Percentiles rank a stretch among this genome's conserved stretches.
phyloP scores from a whole-genome alignment of 2,113 vertebrate genomes.

The Echinops telfairi region DNA sequence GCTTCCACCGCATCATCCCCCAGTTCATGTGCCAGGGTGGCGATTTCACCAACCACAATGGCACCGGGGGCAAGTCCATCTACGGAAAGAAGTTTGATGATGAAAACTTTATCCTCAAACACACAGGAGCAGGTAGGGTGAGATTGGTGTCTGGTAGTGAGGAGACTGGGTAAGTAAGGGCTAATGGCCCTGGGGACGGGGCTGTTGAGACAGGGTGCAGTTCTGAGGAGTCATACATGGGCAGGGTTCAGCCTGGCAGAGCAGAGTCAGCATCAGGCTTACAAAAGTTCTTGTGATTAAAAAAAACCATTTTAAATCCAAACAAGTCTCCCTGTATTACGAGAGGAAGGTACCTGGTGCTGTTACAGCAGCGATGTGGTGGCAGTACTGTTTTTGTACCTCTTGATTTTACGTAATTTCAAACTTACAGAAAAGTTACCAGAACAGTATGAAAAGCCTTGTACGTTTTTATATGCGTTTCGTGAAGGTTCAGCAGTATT shows the following conservation, averaged over 20 bases:
- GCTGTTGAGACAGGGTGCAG: not conserved
- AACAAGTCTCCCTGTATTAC: not conserved
- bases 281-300: not conserved
- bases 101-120: slow-evolving; percentile 98
- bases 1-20: slow-evolving; percentile 97
- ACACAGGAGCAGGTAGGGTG: slow-evolving; percentile 77
- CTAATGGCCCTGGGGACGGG: not conserved
- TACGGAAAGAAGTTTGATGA: slow-evolving; percentile 98
- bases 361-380: not conserved
- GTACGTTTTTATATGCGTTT: not conserved
- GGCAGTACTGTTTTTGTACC: not conserved
- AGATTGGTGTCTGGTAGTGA: not conserved
- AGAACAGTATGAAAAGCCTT: not conserved
- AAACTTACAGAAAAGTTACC: not conserved
- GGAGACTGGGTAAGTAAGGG: not conserved
- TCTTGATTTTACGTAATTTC: not conserved
- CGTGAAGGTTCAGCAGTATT: not conserved
- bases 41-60: slow-evolving; percentile 98
- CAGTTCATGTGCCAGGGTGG: slow-evolving; percentile 99
- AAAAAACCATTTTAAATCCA: not conserved
- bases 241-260: not conserved
- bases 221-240: not conserved
- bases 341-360: not conserved
- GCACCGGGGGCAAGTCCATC: slow-evolving; percentile 98
- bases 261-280: not conserved